These are phyloP conservation scores for Pipistrellus kuhlii DNA, from an alignment of 2,797 vertebrate species.

Conservation along the genomic window DNA sequence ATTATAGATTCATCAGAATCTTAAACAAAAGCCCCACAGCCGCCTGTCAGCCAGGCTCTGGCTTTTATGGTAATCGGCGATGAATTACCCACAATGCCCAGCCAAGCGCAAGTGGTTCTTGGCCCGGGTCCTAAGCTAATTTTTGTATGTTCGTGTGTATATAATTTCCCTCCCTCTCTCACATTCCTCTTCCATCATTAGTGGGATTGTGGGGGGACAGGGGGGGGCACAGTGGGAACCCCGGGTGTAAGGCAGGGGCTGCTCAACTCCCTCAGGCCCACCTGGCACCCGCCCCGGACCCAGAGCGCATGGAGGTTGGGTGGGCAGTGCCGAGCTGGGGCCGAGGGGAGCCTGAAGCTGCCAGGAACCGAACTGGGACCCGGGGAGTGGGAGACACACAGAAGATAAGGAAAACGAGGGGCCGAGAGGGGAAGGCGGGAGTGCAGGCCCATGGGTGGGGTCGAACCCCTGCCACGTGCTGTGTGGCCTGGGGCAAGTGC, in stretches of 20 bases:
- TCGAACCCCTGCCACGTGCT: not conserved
- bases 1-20: constrained; percentile 82
- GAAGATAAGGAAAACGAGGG: too few species aligned
- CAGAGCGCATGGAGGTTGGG: accelerated
- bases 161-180: constrained; percentile 73
- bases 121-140: constrained; percentile 88
- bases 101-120: constrained; percentile 85
- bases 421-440: too few species aligned
- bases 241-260: not conserved
- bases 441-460: not conserved
- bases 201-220: accelerated
- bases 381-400: not conserved
- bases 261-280: accelerated
- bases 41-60: constrained; percentile 78
- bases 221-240: not conserved
- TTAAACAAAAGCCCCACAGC: constrained; percentile 84
- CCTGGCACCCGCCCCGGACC: not conserved
- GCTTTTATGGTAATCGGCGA: constrained; percentile 87
- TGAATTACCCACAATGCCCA: constrained; percentile 88
- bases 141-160: constrained; percentile 84
- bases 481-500: not conserved
- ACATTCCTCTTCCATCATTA: constrained; percentile 22
- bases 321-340: not conserved
- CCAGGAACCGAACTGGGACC: not conserved
- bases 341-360: constrained; percentile 40